A percentile compares a stretch with the other conserved stretches of the same genome.
Conservation (phyloP, 2,888 invertebrate species). For the Ptychoptera contaminata region DNA sequence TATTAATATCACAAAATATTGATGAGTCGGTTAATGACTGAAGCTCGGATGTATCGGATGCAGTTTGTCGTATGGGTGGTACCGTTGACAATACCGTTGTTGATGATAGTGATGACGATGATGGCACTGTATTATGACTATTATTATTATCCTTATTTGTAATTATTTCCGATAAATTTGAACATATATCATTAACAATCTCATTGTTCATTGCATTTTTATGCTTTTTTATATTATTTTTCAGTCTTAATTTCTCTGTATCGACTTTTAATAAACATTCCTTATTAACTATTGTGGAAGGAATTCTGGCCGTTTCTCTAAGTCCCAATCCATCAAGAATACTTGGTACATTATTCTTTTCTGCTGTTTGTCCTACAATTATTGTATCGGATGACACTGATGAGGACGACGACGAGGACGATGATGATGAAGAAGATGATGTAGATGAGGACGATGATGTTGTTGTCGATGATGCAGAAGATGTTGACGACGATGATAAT, state of each 20-base stretch:
- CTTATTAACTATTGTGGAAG: neutral
- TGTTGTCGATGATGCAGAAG: neutral
- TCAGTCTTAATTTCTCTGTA: slow-evolving; percentile 5
- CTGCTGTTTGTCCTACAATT: neutral
- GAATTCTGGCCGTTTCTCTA: slow-evolving; percentile 1
- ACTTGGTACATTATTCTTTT: slow-evolving; percentile 3
- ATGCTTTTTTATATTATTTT: neutral
- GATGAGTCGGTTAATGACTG: no score
- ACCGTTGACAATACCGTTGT: no score
- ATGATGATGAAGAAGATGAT: neutral
- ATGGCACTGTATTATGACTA: neutral
- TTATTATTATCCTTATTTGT: neutral
- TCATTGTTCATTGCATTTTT: neutral
- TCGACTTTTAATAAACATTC: neutral
- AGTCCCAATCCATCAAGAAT: slow-evolving; percentile 3
- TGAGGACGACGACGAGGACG: neutral
- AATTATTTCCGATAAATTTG: neutral
- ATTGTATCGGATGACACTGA: neutral
- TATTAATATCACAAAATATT: no score
- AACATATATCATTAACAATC: neutral
- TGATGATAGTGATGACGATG: no score
- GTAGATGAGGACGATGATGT: neutral
- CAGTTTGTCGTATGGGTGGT: no score
- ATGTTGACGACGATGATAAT: neutral
- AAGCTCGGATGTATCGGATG: no score